These are phyloP conservation scores for Orchestia grillus DNA, from an alignment of 1,140 invertebrate species.

Conservation along the genomic window DNA sequence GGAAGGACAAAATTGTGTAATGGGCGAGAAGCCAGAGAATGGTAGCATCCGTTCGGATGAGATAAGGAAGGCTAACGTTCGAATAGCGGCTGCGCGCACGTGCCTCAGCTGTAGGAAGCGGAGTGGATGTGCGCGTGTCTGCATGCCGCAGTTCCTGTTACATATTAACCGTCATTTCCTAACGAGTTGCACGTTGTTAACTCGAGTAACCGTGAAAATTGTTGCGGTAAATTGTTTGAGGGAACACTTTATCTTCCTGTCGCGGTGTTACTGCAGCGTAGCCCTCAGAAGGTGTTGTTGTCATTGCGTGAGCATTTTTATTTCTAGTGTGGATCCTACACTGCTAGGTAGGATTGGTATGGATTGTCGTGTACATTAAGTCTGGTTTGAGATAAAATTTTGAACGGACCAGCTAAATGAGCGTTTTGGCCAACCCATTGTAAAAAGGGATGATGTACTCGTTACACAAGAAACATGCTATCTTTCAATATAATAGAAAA, in stretches of 20 bases:
- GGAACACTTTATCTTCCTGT: background rate
- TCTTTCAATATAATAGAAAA: too few relatives aligned
- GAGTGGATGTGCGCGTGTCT: background rate
- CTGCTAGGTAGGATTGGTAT: too few relatives aligned
- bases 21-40: slow-evolving; percentile 20
- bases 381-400: too few relatives aligned
- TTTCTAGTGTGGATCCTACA: too few relatives aligned
- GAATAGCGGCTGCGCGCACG: background rate
- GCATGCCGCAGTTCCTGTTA: background rate
- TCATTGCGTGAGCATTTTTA: too few relatives aligned
- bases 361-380: too few relatives aligned
- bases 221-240: background rate
- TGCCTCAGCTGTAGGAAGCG: slow-evolving; percentile 10
- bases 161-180: background rate
- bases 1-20: slow-evolving; percentile 1
- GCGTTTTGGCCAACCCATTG: too few relatives aligned
- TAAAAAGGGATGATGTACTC: too few relatives aligned
- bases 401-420: too few relatives aligned
- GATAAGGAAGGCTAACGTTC: slow-evolving; percentile 31
- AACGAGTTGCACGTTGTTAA: background rate
- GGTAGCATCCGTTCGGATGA: background rate
- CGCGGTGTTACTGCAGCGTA: background rate
- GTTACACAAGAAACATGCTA: too few relatives aligned
- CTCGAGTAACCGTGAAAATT: background rate
- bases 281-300: too few relatives aligned